These are phyloP conservation scores for Frieseomelitta varia DNA, from an alignment of 1,140 invertebrate species.

Conservation along the genomic window DNA sequence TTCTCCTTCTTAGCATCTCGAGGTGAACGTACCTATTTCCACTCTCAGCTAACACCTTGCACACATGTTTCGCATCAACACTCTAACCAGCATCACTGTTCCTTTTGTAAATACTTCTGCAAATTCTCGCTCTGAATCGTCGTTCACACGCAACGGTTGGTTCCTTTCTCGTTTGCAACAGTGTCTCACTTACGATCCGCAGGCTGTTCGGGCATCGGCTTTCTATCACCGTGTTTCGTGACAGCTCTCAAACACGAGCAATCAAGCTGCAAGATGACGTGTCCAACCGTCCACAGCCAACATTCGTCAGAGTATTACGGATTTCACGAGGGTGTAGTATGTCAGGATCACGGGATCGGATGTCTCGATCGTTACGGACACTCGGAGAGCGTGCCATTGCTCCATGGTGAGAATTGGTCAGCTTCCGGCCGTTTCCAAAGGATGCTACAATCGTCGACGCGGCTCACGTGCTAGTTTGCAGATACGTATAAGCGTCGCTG, in stretches of 20 bases:
- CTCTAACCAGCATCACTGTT: not conserved
- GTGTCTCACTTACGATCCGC: conserved; percentile 4
- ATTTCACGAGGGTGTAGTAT: not conserved
- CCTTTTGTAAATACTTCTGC: conserved; percentile 7
- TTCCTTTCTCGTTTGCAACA: not conserved
- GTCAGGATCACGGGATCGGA: not conserved
- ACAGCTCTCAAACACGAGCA: conserved; percentile 1
- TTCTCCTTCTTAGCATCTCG: not conserved
- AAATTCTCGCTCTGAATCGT: not conserved
- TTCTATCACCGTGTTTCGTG: conserved; percentile 11
- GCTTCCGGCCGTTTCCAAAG: not conserved
- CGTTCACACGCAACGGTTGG: not conserved
- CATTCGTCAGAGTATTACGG: not conserved
- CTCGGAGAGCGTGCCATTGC: conserved; percentile 55
- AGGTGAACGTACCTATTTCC: not conserved
- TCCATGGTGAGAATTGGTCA: conserved; percentile 7
- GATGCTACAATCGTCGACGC: conserved; percentile 12
- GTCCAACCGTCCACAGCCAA: not conserved
- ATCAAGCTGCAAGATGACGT: conserved; percentile 8
- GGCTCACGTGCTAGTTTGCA: conserved; percentile 6
- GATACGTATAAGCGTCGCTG: not conserved
- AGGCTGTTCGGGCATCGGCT: conserved; percentile 25
- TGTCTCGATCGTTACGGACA: conserved; percentile 6
- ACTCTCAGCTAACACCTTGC: not conserved
- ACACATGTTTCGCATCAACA: not conserved